Conservation (phyloP, 2,797 vertebrate genomes). For the Bradypodion ventrale region DNA sequence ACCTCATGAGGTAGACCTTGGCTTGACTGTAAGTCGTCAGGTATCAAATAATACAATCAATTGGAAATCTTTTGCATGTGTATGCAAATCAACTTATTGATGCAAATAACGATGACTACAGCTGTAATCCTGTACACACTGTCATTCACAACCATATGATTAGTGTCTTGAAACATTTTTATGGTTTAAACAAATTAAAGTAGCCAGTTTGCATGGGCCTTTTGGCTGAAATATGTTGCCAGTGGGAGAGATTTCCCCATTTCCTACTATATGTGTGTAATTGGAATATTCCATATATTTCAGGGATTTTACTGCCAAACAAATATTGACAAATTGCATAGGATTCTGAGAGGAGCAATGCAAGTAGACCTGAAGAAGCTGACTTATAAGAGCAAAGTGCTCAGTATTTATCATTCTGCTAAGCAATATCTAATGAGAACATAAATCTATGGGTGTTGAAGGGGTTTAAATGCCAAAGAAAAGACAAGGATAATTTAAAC, state of each 20-base stretch:
- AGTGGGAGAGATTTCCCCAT: not conserved
- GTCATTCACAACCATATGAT: not conserved
- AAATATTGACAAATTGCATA: slow-evolving; percentile 12
- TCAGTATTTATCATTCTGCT: slow-evolving; percentile 41
- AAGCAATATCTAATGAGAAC: slow-evolving; percentile 32
- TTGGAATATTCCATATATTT: slow-evolving; percentile 7
- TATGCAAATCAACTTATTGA: not conserved
- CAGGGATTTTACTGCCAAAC: not conserved
- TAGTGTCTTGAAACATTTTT: not conserved
- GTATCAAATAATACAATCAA: not conserved
- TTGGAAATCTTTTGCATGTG: not conserved
- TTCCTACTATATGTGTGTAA: not conserved
- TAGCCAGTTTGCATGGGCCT: not conserved
- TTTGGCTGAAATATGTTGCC: not conserved
- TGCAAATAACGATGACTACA: not conserved
- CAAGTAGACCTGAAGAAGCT: slow-evolving; percentile 9
- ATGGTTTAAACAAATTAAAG: not conserved
- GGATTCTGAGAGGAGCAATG: slow-evolving; percentile 2
- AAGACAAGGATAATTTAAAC: slow-evolving; percentile 26
- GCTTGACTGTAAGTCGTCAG: not conserved
- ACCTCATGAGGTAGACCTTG: not conserved
- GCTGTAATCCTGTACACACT: too few species aligned
- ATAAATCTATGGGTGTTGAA: slow-evolving; percentile 36
- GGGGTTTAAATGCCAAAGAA: slow-evolving; percentile 15
- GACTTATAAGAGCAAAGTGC: slow-evolving; percentile 34